These are phyloP conservation scores for Himalopsyche anomala DNA, from an alignment of 2,888 invertebrate genomes.

Conservation along the genomic window DNA sequence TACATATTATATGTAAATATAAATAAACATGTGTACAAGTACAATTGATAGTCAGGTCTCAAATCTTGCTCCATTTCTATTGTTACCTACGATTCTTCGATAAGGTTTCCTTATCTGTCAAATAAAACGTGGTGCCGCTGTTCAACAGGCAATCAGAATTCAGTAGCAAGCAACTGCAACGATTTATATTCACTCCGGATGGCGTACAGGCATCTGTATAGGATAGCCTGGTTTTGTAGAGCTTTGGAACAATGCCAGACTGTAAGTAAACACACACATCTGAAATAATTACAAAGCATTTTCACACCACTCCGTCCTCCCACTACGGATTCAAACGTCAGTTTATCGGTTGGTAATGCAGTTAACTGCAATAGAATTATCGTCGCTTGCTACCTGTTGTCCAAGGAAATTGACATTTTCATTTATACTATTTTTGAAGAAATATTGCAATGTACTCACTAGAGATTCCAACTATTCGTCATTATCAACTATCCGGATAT, in stretches of 20 bases:
- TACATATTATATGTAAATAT: too few species aligned
- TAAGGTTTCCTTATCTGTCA: too few species aligned
- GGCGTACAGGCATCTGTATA: neutral
- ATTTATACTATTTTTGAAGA: too few species aligned
- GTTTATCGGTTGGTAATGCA: neutral
- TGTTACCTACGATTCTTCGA: too few species aligned
- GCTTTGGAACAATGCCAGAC: slow-evolving; percentile 22
- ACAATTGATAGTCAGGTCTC: too few species aligned
- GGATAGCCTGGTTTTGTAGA: neutral
- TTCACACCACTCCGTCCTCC: neutral
- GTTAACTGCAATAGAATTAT: neutral
- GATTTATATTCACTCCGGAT: neutral
- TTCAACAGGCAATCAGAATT: neutral
- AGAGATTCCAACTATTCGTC: too few species aligned
- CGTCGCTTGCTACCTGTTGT: neutral
- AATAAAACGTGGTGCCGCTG: too few species aligned
- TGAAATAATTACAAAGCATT: slow-evolving; percentile 12
- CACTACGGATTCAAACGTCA: neutral
- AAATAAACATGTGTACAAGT: too few species aligned
- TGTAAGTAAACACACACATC: neutral
- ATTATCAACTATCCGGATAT: too few species aligned
- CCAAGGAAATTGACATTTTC: too few species aligned
- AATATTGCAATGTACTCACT: too few species aligned
- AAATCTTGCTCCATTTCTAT: too few species aligned
- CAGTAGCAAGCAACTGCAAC: neutral